These are phyloP conservation scores for Mormyrus iriodes DNA, from an alignment of 2,113 vertebrate species.

Conservation along the genomic window DNA sequence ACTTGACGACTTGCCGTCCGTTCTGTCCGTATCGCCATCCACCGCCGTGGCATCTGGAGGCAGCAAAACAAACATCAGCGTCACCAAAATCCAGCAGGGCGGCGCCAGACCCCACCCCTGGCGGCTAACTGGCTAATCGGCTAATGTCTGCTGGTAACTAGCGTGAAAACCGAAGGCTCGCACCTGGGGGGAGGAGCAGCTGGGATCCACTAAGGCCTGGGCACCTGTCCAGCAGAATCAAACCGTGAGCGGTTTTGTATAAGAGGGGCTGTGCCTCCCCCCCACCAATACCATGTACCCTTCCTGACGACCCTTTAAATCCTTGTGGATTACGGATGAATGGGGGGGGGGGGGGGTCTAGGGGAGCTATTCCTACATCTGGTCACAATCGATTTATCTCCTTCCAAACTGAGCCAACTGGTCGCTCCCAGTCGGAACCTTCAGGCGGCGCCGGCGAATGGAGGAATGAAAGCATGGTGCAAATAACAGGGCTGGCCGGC, in stretches of 20 bases:
- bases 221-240: no score
- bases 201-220: no score
- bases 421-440: no score
- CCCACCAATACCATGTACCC: no score
- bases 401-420: neutral
- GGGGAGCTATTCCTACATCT: neutral
- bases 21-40: conserved; percentile 37
- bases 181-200: no score
- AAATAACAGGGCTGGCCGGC: neutral
- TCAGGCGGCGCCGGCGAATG: neutral
- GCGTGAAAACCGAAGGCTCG: neutral
- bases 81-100: neutral
- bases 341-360: neutral
- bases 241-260: no score
- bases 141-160: neutral
- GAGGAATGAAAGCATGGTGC: neutral
- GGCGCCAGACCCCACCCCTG: neutral
- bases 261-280: no score
- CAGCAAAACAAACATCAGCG: conserved; percentile 22
- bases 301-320: no score
- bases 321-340: no score
- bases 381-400: neutral
- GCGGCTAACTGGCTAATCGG: neutral
- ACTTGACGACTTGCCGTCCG: conserved; percentile 72
- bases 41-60: conserved; percentile 39